These are phyloP conservation scores for Bicyclus anynana DNA, from an alignment of 1,140 invertebrate genomes.

Conservation along the genomic window DNA sequence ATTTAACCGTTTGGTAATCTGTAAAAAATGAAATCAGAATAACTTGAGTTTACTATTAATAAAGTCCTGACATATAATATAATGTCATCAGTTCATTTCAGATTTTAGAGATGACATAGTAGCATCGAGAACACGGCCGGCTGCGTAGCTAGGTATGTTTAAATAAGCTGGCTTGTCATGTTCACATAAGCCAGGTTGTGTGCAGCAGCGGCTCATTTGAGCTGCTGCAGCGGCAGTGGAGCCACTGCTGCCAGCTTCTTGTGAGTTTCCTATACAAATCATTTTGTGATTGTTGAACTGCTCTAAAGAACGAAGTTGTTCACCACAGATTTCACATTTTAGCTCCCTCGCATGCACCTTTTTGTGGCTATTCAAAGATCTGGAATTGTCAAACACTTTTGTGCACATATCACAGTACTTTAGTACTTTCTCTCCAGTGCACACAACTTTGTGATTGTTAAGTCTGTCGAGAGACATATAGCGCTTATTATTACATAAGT, in stretches of 20 bases:
- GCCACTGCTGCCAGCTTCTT: slow-evolving; percentile 46
- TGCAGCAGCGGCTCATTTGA: slow-evolving; percentile 62
- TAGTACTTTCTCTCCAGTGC: slow-evolving; percentile 72
- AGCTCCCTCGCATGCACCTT: slow-evolving; percentile 76
- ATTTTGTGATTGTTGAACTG: slow-evolving; percentile 74
- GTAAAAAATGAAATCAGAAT: slow-evolving; percentile 60
- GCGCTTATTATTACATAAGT: slow-evolving; percentile 74
- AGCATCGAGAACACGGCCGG: slow-evolving; percentile 65
- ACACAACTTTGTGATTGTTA: slow-evolving; percentile 74
- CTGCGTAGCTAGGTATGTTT: slow-evolving; percentile 72
- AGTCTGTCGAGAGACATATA: slow-evolving; percentile 75
- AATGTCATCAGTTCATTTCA: slow-evolving; percentile 71
- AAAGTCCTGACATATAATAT: slow-evolving; percentile 25
- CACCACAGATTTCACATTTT: slow-evolving; percentile 74
- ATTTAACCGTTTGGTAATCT: slow-evolving; percentile 70
- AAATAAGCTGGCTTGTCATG: slow-evolving; percentile 76
- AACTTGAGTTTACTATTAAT: slow-evolving; percentile 31
- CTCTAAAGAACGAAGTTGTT: slow-evolving; percentile 72
- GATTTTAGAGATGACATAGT: slow-evolving; percentile 72
- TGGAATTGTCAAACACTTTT: slow-evolving; percentile 77
- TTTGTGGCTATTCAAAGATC: slow-evolving; percentile 76
- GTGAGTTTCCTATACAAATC: slow-evolving; percentile 53
- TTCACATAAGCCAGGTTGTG: slow-evolving; percentile 69
- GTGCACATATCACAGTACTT: slow-evolving; percentile 77
- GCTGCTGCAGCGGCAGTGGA: slow-evolving; percentile 28